Evolutionary conservation across 2,113 vertebrate species (phyloP).

Genomic region (Equus quagga): DNA sequence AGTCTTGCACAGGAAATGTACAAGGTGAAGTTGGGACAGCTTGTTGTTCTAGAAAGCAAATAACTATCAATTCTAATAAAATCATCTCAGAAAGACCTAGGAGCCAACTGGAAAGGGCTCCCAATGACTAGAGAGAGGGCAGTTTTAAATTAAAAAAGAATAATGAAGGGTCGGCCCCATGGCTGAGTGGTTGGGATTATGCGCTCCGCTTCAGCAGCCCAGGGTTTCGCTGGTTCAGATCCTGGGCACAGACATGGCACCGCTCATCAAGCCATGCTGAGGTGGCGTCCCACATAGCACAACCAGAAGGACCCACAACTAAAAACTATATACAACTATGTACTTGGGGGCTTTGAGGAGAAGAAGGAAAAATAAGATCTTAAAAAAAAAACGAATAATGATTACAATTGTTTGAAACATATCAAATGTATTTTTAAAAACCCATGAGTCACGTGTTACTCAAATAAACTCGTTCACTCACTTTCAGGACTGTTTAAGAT

Average conservation of each 20-base stretch:
- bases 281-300: too few relatives aligned
- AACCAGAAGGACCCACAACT: too few relatives aligned
- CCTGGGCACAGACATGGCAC: too few relatives aligned
- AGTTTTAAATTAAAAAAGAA: neutral
- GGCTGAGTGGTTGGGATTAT: too few relatives aligned
- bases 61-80: neutral
- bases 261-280: too few relatives aligned
- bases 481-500: neutral
- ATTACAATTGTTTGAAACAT: neutral
- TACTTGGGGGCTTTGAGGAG: too few relatives aligned
- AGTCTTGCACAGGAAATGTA: too few relatives aligned
- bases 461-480: neutral
- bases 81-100: neutral
- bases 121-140: neutral
- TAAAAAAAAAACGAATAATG: neutral
- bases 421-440: neutral
- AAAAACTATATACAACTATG: too few relatives aligned
- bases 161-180: neutral
- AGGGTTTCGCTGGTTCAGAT: too few relatives aligned
- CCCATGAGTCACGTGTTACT: neutral
- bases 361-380: too few relatives aligned
- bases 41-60: neutral
- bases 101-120: neutral
- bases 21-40: neutral
- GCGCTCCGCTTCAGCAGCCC: too few relatives aligned